These are phyloP conservation scores for Zaprionus inermis DNA, from an alignment of 1,140 invertebrate species.

Conservation along the genomic window DNA sequence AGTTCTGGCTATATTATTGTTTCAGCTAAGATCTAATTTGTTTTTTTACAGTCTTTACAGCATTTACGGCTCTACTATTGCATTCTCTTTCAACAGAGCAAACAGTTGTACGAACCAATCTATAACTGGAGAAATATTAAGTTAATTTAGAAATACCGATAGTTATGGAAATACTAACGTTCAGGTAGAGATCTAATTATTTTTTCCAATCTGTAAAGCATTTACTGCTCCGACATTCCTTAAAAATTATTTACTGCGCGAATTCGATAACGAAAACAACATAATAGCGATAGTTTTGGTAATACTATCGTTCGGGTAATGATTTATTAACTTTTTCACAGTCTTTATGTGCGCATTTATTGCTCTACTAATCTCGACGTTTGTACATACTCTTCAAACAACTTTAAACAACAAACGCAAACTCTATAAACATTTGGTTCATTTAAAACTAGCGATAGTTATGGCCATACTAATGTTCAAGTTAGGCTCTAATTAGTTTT, in stretches of 20 bases:
- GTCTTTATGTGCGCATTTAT: background rate
- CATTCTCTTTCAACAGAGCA: background rate
- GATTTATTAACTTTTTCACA: background rate
- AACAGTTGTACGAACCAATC: no score
- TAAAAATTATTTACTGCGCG: no score
- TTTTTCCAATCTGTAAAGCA: no score
- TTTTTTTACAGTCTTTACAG: background rate
- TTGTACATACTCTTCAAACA: background rate
- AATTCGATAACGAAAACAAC: no score
- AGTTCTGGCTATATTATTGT: background rate
- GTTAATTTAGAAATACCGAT: background rate
- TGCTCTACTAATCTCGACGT: background rate
- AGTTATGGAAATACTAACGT: no score
- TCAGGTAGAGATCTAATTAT: no score
- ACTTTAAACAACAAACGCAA: background rate
- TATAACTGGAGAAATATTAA: background rate
- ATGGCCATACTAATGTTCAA: background rate
- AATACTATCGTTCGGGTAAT: background rate
- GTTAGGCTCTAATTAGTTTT: background rate
- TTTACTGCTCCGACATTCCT: no score
- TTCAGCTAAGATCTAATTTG: background rate
- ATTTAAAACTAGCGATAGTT: background rate
- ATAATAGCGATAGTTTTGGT: no score
- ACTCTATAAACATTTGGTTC: background rate
- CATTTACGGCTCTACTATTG: background rate